These are phyloP conservation scores for Eudemis profundana DNA, from an alignment of 2,888 invertebrate species.

Conservation along the genomic window DNA sequence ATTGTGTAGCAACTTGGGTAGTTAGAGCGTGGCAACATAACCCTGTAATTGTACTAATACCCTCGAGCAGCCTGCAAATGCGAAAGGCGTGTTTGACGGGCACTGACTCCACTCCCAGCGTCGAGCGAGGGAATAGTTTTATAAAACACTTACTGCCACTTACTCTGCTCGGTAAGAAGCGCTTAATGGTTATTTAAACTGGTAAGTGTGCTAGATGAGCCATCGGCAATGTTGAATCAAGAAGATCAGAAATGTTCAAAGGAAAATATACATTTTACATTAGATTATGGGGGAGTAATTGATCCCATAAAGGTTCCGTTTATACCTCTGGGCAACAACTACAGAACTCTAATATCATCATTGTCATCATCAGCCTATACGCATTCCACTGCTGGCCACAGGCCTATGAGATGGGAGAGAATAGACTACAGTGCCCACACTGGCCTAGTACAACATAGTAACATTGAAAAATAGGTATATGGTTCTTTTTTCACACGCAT, in stretches of 20 bases:
- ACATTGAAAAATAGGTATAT: too few relatives aligned
- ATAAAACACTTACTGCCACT: constrained; percentile 22
- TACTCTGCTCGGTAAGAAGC: not conserved
- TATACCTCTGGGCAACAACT: too few relatives aligned
- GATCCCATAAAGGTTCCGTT: too few relatives aligned
- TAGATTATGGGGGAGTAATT: too few relatives aligned
- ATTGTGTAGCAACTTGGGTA: constrained; percentile 15
- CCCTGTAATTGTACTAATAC: constrained; percentile 14
- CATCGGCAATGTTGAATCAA: not conserved
- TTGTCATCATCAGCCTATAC: too few relatives aligned
- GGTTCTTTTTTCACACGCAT: not conserved
- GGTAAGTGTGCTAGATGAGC: not conserved
- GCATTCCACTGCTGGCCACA: too few relatives aligned
- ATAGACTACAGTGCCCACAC: too few relatives aligned
- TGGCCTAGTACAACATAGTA: too few relatives aligned
- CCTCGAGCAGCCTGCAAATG: constrained; percentile 14
- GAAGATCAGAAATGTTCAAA: too few relatives aligned
- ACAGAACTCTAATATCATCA: too few relatives aligned
- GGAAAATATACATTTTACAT: too few relatives aligned
- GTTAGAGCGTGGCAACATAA: constrained; percentile 17
- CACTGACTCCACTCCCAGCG: constrained; percentile 5
- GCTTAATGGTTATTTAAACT: constrained; percentile 3
- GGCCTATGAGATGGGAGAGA: too few relatives aligned
- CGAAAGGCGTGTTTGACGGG: constrained; percentile 23
- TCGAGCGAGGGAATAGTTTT: constrained; percentile 23